Conservation (phyloP, 2,113 vertebrate species). For the Saguinus midas region DNA sequence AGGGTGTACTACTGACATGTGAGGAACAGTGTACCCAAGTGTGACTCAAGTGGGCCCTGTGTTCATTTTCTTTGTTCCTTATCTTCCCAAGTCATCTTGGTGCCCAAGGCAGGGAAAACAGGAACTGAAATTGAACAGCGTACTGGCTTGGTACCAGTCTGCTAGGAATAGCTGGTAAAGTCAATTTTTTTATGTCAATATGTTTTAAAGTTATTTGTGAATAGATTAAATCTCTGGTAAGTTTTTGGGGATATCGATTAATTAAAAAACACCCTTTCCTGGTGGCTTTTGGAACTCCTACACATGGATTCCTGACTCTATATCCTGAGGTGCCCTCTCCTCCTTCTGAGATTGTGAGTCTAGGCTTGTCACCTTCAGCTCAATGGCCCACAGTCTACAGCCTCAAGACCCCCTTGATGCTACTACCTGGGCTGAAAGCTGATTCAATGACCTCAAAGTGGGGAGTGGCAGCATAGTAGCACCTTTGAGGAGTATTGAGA, state of each 20-base stretch:
- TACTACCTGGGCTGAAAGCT: not conserved
- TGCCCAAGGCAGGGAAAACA: conserved; percentile 8
- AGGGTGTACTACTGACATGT: not conserved
- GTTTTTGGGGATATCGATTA: not conserved
- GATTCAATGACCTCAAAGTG: not conserved
- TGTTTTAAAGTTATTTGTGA: conserved; percentile 43
- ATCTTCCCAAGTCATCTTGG: conserved; percentile 24
- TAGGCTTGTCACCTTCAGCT: not conserved
- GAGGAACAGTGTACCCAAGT: not conserved
- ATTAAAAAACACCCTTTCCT: not conserved
- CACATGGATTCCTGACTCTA: not conserved
- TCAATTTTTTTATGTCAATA: conserved; percentile 30
- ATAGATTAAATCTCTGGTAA: conserved; percentile 43
- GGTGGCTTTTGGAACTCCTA: not conserved
- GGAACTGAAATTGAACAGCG: conserved; percentile 20
- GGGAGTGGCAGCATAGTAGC: not conserved
- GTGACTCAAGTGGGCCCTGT: not conserved
- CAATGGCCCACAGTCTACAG: not conserved
- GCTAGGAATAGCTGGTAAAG: conserved; percentile 9
- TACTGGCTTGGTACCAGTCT: conserved; percentile 25
- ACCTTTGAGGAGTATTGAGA: not conserved
- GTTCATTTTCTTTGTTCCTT: not conserved
- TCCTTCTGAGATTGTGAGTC: conserved; percentile 5
- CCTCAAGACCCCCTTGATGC: not conserved
- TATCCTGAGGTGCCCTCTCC: not conserved